Conservation (phyloP, 2,888 invertebrate genomes). For the Lycaena phlaeas region DNA sequence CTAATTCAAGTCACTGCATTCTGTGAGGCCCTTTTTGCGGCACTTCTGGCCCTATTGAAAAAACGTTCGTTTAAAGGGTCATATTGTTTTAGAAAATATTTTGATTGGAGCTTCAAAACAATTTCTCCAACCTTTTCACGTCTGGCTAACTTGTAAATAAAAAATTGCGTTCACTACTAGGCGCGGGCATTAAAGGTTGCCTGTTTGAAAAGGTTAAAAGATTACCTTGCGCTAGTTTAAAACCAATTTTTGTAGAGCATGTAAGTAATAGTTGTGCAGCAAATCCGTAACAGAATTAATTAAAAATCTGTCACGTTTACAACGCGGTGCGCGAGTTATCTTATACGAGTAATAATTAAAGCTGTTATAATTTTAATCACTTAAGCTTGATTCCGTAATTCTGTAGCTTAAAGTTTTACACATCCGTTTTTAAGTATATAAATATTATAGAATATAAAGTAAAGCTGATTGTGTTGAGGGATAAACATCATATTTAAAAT, state of each 20-base stretch:
- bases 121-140: not conserved
- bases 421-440: too few relatives aligned
- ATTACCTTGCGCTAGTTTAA: constrained; percentile 13
- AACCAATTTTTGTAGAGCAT: constrained; percentile 8
- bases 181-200: constrained; percentile 1
- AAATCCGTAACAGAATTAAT: not conserved
- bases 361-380: not conserved
- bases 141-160: not conserved
- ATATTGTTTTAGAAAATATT: constrained; percentile 48
- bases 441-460: too few relatives aligned
- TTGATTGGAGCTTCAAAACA: constrained; percentile 24
- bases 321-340: not conserved
- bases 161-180: not conserved
- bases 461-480: too few relatives aligned
- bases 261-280: not conserved
- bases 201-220: constrained; percentile 8
- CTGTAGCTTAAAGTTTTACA: too few relatives aligned
- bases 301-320: not conserved
- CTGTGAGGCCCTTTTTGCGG: constrained; percentile 52
- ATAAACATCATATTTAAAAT: too few relatives aligned
- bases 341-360: not conserved
- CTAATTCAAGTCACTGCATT: constrained; percentile 67
- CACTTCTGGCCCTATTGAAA: constrained; percentile 37
- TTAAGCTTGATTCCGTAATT: too few relatives aligned
- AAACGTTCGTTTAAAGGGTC: constrained; percentile 29